Conservation (phyloP, 2,888 invertebrate species). For the Drosophila cracens region DNA sequence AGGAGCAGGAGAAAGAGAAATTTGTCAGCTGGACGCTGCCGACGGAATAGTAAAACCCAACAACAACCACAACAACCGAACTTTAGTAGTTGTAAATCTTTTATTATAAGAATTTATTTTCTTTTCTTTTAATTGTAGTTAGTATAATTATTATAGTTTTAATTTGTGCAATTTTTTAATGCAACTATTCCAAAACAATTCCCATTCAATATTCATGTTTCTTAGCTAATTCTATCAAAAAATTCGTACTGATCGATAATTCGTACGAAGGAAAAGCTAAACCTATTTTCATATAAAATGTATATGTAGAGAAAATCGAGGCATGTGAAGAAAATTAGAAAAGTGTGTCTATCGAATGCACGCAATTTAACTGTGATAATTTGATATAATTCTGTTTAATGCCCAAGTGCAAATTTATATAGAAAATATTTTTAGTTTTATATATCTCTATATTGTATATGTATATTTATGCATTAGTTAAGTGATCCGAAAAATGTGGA, state of each 20-base stretch:
- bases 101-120: conserved; percentile 45
- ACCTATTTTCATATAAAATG: conserved; percentile 51
- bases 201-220: conserved; percentile 48
- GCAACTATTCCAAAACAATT: conserved; percentile 76
- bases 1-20: conserved; percentile 79
- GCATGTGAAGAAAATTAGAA: conserved; percentile 34
- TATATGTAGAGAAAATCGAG: conserved; percentile 31
- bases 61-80: conserved; percentile 2
- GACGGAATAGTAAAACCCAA: conserved; percentile 30
- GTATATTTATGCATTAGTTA: conserved; percentile 56
- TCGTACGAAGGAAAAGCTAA: conserved; percentile 27
- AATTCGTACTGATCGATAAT: conserved; percentile 29
- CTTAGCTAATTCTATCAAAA: conserved; percentile 47
- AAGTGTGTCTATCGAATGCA: conserved; percentile 71
- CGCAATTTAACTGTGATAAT: conserved; percentile 80
- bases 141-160: conserved; percentile 39
- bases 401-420: conserved; percentile 62
- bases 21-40: conserved; percentile 80
- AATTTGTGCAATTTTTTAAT: conserved; percentile 65
- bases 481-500: conserved; percentile 22
- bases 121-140: conserved; percentile 34
- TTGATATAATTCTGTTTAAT: conserved; percentile 63
- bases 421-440: conserved; percentile 58
- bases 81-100: conserved; percentile 41
- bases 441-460: conserved; percentile 34